Evolutionary conservation across 2,113 vertebrate species (phyloP).

Genomic region (Tricholaema leucomelas): DNA sequence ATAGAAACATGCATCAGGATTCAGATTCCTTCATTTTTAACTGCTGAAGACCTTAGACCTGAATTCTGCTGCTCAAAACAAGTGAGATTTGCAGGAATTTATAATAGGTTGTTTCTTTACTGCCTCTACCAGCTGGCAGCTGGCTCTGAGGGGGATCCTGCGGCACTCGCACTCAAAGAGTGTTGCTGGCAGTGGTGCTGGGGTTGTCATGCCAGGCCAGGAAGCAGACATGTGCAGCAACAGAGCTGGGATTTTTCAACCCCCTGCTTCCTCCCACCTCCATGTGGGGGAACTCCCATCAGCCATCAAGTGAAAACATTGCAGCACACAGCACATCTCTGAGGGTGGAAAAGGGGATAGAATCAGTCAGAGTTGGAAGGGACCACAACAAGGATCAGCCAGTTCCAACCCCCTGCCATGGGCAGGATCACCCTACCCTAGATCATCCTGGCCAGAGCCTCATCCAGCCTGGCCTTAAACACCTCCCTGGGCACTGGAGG

Average conservation of each 20-base stretch:
- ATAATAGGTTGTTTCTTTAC: neutral
- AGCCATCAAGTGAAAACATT: neutral
- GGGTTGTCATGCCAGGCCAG: neutral
- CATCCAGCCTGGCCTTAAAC: no score
- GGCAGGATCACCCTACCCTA: no score
- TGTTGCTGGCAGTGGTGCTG: neutral
- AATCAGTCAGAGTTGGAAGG: no score
- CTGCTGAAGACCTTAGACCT: neutral
- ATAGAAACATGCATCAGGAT: neutral
- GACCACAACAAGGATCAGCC: no score
- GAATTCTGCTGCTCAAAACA: neutral
- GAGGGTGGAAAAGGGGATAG: neutral
- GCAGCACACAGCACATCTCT: neutral
- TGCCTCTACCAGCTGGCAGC: neutral
- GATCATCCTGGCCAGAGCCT: no score
- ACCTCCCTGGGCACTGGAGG: no score
- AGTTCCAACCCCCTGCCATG: no score
- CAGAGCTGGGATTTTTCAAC: neutral
- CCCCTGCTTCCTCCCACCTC: neutral
- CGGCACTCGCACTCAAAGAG: neutral
- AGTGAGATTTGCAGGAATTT: neutral
- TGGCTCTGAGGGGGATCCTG: conserved; percentile 4
- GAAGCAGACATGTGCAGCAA: neutral
- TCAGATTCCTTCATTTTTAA: neutral
- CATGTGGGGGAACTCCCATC: neutral